Conservation (phyloP, 92 coral and sea anemone species). For the Palythoa caribaeorum region DNA sequence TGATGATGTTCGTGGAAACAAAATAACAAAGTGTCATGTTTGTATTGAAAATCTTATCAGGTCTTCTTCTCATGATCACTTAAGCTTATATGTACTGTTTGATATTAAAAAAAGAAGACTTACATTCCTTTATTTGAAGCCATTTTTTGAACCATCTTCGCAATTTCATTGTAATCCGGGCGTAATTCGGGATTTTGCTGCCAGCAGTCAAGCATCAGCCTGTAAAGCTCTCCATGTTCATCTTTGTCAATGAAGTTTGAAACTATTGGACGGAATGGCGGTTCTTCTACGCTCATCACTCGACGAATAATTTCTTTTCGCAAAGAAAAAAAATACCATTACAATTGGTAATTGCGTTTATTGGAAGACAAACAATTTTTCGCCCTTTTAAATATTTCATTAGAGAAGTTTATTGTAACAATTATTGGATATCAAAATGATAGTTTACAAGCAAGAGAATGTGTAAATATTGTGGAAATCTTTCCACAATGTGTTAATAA, state of each 20-base stretch:
- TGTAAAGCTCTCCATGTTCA: slow-evolving; percentile 87
- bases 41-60: neutral
- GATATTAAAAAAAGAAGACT: slow-evolving; percentile 3
- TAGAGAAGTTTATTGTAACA: no score
- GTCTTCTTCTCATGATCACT: no score
- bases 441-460: no score
- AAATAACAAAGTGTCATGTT: neutral
- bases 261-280: slow-evolving; percentile 92
- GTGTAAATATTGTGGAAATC: no score
- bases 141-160: slow-evolving; percentile 85
- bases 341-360: no score
- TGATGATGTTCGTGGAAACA: no score
- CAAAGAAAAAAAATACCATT: neutral
- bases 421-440: no score
- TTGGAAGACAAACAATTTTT: no score
- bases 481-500: no score
- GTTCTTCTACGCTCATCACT: slow-evolving; percentile 81
- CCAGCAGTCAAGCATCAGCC: slow-evolving; percentile 94
- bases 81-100: no score
- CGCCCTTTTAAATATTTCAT: no score
- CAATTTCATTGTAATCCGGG: slow-evolving; percentile 88
- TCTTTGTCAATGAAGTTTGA: slow-evolving; percentile 81
- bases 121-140: slow-evolving; percentile 92
- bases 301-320: slow-evolving; percentile 80
- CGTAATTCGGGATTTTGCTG: slow-evolving; percentile 81